Evolutionary conservation across 2,888 invertebrate species (phyloP), one percentile per base, ranked within the genome.

Genomic region (Ophraella communa): DNA sequence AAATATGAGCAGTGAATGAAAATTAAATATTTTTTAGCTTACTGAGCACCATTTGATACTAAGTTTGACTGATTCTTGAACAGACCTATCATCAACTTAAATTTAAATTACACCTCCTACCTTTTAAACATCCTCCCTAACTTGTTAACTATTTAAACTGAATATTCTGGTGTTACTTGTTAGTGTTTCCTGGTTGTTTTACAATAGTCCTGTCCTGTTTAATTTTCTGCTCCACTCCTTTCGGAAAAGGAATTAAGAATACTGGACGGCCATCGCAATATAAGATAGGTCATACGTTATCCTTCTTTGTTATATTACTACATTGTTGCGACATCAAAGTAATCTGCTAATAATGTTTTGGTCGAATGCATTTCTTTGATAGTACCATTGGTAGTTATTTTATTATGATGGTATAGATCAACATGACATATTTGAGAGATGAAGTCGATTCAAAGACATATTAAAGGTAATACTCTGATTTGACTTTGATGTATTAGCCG

Each of bases 351-450:
- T 30, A 52, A 30, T 58, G 55, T 39, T 55, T 33, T 61, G 24
- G 54, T 39, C 18, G 33, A 44, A 8, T 35, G 18, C 44, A 55
- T 39, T 33, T 55, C 61, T 61, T 61, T 61, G 61, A 54, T 61
- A 61, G 8, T 35, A 17, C 63, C 57, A 52, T 33, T 63, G 21
- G 45, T 11, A 14, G 49, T 30, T 30, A 47, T 63, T 63, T 63
- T 63, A 23, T 58, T 30, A 21, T 27, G 14, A 17, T 45, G 52
- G 17, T 23, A 4, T 44, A 63, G 7, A 42, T 56, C 35, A 20
- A 62, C 33, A 24, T 27, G 57, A 57, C 58, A 63, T 45, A 21
- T n/a, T 52, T 63, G 54, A 58, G 53, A 63, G 52, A 63, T 47
- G 57, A 35, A 47, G 33, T 42, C 24, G 27, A 53, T 60, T 52